Conservation (phyloP, 2,888 invertebrate genomes). For the Agrilus mali region DNA sequence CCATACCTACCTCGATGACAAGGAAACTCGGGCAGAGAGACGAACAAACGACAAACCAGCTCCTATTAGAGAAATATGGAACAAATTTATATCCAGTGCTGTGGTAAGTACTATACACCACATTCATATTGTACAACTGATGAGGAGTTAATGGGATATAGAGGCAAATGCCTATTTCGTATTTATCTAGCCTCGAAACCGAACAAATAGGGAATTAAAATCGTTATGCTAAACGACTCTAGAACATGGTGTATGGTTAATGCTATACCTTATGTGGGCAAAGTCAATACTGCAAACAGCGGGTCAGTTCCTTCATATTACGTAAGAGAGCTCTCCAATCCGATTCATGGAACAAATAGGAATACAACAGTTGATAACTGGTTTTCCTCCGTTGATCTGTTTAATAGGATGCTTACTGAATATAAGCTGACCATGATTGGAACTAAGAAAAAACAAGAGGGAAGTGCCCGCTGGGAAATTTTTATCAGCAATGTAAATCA, state of each 20-base stretch:
- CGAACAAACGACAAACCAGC: no score
- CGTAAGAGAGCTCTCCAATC: slow-evolving; percentile 8
- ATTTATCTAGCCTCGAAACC: slow-evolving; percentile 11
- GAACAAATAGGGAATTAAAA: slow-evolving; percentile 12
- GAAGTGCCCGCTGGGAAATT: slow-evolving; percentile 9
- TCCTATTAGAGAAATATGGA: no score
- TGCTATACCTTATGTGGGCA: slow-evolving; percentile 11
- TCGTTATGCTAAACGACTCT: slow-evolving; percentile 9
- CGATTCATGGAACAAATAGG: slow-evolving; percentile 10
- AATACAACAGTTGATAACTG: slow-evolving; percentile 13
- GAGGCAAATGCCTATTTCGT: slow-evolving; percentile 12
- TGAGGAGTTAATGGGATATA: slow-evolving; percentile 8
- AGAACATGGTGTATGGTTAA: slow-evolving; percentile 10
- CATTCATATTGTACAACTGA: slow-evolving; percentile 9
- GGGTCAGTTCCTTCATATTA: slow-evolving; percentile 4
- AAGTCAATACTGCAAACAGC: slow-evolving; percentile 2
- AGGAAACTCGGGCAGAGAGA: no score
- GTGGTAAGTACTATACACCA: slow-evolving; percentile 7
- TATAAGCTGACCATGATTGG: slow-evolving; percentile 9
- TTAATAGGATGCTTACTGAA: slow-evolving; percentile 5
- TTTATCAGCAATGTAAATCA: no score
- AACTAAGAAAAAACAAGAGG: slow-evolving; percentile 8
- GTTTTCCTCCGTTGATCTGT: slow-evolving; percentile 7
- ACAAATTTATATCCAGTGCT: no score
- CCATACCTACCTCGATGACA: no score